Evolutionary conservation across 2,797 vertebrate genomes (phyloP).

Genomic region (Potorous gilbertii): DNA sequence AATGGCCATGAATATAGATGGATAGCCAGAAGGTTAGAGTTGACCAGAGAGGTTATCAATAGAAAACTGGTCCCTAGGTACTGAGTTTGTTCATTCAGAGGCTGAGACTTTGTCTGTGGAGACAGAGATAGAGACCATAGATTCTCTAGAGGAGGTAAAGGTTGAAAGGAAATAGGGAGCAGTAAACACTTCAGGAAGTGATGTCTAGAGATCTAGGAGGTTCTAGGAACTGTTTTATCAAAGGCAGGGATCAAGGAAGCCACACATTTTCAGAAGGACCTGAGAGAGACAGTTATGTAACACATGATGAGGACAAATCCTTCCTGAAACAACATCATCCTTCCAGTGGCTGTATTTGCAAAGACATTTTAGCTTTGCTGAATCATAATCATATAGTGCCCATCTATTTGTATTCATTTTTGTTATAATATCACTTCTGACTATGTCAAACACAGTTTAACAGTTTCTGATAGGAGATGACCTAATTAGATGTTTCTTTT

Average conservation of each 20-base stretch:
- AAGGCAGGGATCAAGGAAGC: conserved; percentile 85
- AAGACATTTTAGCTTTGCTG: conserved; percentile 97
- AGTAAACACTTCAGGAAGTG: conserved; percentile 85
- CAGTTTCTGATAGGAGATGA: conserved; percentile 86
- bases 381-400: conserved; percentile 93
- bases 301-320: conserved; percentile 95
- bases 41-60: conserved; percentile 96
- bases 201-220: conserved; percentile 79
- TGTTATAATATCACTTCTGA: conserved; percentile 87
- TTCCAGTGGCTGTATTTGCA: conserved; percentile 98
- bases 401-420: conserved; percentile 91
- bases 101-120: conserved; percentile 90
- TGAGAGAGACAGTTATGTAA: conserved; percentile 89
- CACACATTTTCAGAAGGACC: conserved; percentile 86
- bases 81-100: conserved; percentile 86
- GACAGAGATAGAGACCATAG: conserved; percentile 86
- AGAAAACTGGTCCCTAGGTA: conserved; percentile 89
- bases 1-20: conserved; percentile 95
- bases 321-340: conserved; percentile 98
- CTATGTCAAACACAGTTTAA: conserved; percentile 89
- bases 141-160: conserved; percentile 85
- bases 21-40: conserved; percentile 95
- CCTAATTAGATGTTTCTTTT: conserved; percentile 81
- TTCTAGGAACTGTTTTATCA: conserved; percentile 87
- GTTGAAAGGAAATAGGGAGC: conserved; percentile 80